A percentile compares a stretch with the other conserved stretches of the same genome.
Conservation (phyloP, 1,140 invertebrate species). For the Tribolium madens region DNA sequence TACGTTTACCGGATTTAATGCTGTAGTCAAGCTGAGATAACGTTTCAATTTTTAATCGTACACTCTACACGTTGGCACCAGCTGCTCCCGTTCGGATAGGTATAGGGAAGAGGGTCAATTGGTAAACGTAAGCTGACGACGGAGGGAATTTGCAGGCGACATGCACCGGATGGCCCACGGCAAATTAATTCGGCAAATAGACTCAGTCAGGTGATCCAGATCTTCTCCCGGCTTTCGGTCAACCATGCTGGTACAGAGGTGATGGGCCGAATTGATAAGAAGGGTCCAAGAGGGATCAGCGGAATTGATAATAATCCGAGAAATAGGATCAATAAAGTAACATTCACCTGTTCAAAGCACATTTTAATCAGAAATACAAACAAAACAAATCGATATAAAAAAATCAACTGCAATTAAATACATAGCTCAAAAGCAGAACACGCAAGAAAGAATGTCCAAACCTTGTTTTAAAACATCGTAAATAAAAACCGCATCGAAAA, state of each 20-base stretch:
- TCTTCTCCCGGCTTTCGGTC: not conserved
- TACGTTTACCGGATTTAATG: conserved; percentile 37
- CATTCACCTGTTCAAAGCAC: not conserved
- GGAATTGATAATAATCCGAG: not conserved
- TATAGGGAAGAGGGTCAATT: conserved; percentile 7
- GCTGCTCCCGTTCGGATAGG: conserved; percentile 17
- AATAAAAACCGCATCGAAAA: too few species aligned
- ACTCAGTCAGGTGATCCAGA: not conserved
- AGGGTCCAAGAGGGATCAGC: not conserved
- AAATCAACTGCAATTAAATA: not conserved
- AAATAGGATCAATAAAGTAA: not conserved
- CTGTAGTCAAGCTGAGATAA: conserved; percentile 30
- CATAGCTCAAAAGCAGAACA: too few species aligned
- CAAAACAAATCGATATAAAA: not conserved
- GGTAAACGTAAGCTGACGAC: not conserved
- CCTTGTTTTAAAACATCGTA: too few species aligned
- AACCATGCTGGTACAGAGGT: not conserved
- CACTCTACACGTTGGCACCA: conserved; percentile 12
- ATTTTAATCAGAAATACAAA: not conserved
- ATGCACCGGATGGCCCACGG: not conserved
- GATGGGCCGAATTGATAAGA: not conserved
- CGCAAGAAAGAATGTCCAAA: too few species aligned
- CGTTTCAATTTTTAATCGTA: conserved; percentile 33
- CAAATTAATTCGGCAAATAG: conserved; percentile 14
- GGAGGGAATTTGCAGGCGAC: not conserved